phyloP scores from a whole-genome alignment of 2,797 vertebrate species.

The Calcarius lapponicus region DNA sequence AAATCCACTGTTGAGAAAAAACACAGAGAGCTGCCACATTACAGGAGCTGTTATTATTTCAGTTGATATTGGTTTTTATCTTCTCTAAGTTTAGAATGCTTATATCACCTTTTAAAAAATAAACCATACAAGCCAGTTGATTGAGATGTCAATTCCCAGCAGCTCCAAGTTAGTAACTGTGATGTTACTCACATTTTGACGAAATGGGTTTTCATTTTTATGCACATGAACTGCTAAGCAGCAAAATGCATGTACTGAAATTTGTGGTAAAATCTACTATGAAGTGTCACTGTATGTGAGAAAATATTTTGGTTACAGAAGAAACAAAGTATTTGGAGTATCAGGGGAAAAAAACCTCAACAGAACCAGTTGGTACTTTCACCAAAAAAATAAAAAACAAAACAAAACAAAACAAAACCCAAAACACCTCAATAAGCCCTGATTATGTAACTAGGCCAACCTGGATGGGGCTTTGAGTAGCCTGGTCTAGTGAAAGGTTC shows the following conservation, averaged over 20 bases:
- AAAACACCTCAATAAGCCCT: not conserved
- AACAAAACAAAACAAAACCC: rapidly evolving
- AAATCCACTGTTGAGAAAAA: not conserved
- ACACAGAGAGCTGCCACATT: not conserved
- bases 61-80: not conserved
- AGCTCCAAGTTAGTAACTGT: not conserved
- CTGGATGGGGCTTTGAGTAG: not conserved
- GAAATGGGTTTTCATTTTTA: not conserved
- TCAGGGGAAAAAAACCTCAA: not conserved
- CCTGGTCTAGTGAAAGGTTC: not conserved
- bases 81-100: not conserved
- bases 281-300: not conserved
- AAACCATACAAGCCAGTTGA: not conserved
- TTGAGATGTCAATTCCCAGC: not conserved
- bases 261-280: not conserved
- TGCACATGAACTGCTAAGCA: not conserved
- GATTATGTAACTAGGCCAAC: not conserved
- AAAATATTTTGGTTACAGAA: not conserved
- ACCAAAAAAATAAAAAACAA: not conserved
- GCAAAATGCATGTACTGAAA: not conserved
- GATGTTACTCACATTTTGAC: not conserved
- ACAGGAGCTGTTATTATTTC: not conserved
- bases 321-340: not conserved
- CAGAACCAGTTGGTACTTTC: not conserved
- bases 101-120: not conserved